phyloP scores from a whole-genome alignment of 1,140 invertebrate genomes.

The Caenorhabditis remanei region DNA sequence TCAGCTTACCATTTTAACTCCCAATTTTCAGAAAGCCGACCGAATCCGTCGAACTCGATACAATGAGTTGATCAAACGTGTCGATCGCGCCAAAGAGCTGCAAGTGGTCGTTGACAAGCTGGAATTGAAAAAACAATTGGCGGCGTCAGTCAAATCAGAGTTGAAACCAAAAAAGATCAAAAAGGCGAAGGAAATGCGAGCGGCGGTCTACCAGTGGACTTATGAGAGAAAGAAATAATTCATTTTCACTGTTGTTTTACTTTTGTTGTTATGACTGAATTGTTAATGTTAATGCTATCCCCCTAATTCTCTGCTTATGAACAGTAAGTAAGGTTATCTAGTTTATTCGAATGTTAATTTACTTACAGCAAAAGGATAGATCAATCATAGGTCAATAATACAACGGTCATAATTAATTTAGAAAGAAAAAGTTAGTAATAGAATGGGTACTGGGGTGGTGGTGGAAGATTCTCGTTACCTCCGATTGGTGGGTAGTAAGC shows the following conservation, averaged over 20 bases:
- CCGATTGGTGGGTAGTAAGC: too few species aligned
- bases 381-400: too few species aligned
- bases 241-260: background rate
- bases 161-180: conserved; percentile 82
- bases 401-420: too few species aligned
- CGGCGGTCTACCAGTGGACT: conserved; percentile 89
- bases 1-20: background rate
- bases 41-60: conserved; percentile 83
- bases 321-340: too few species aligned
- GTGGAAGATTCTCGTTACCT: too few species aligned
- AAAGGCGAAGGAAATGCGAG: conserved; percentile 82
- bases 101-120: conserved; percentile 87
- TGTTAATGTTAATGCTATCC: background rate
- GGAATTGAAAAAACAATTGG: conserved; percentile 84
- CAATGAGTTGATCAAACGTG: conserved; percentile 86
- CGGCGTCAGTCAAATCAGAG: conserved; percentile 78
- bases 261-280: conserved; percentile 6
- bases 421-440: too few species aligned
- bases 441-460: too few species aligned
- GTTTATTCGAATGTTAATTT: too few species aligned
- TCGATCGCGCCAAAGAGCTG: conserved; percentile 87
- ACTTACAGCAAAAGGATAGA: too few species aligned
- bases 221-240: conserved; percentile 84
- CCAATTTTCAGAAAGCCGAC: conserved; percentile 79
- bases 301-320: too few species aligned